Conservation (phyloP, 2,113 vertebrate genomes). For the Heterotis niloticus region DNA sequence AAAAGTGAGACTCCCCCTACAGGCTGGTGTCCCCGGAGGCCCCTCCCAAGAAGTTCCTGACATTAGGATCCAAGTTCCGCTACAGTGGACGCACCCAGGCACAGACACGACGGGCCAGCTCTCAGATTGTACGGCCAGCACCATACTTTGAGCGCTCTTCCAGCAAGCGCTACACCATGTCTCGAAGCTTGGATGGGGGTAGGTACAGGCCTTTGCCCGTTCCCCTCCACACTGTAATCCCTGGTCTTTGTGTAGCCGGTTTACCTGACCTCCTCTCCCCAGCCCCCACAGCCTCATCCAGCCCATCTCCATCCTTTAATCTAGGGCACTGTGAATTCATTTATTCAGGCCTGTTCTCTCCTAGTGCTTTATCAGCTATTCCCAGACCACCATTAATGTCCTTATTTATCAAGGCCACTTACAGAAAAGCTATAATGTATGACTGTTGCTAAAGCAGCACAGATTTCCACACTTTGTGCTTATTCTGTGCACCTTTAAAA, state of each 20-base stretch:
- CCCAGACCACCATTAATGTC: conserved; percentile 30
- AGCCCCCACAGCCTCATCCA: no score
- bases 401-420: conserved; percentile 11
- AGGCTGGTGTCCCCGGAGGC: conserved; percentile 89
- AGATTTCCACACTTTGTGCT: neutral
- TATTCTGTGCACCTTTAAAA: neutral
- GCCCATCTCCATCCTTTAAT: neutral
- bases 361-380: conserved; percentile 31
- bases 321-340: neutral
- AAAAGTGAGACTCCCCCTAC: conserved; percentile 2
- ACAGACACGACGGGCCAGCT: conserved; percentile 85
- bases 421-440: conserved; percentile 10
- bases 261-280: no score
- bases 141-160: conserved; percentile 88
- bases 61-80: conserved; percentile 94
- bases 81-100: conserved; percentile 93
- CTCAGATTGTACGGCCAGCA: conserved; percentile 85
- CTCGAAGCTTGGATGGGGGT: conserved; percentile 97
- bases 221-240: no score
- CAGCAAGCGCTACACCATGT: conserved; percentile 92
- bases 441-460: conserved; percentile 9
- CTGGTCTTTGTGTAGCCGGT: no score
- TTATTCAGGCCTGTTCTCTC: neutral
- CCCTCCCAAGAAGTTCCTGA: conserved; percentile 89
- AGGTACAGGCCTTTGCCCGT: conserved; percentile 34